phyloP scores from a whole-genome alignment of 2,888 invertebrate genomes.

The Liodrosophila aerea region DNA sequence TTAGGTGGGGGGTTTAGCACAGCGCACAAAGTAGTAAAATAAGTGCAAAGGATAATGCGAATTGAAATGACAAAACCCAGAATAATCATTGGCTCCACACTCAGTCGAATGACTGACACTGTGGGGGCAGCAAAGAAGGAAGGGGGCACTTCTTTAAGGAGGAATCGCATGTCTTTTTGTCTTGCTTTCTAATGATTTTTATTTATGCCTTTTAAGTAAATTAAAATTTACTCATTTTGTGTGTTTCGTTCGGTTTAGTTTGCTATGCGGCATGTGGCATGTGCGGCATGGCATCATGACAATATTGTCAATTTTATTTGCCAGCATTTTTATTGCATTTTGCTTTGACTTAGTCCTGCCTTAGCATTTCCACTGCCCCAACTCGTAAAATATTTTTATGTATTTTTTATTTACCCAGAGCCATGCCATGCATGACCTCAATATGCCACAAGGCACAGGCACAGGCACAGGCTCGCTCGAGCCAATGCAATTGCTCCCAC shows the following conservation, averaged over 20 bases:
- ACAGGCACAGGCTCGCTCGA: constrained; percentile 2
- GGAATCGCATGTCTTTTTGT: constrained; percentile 8
- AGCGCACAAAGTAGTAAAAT: constrained; percentile 72
- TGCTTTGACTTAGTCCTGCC: constrained; percentile 39
- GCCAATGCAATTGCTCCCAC: constrained; percentile 64
- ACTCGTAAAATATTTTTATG: constrained; percentile 76
- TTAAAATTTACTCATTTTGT: constrained; percentile 69
- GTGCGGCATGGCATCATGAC: no score
- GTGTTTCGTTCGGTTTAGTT: constrained; percentile 2
- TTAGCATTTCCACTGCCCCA: constrained; percentile 32
- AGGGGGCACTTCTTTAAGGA: background rate
- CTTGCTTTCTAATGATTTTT: constrained; percentile 40
- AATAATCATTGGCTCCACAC: constrained; percentile 78
- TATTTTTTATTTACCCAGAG: constrained; percentile 71
- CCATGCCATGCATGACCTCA: constrained; percentile 70
- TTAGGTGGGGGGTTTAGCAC: constrained; percentile 25
- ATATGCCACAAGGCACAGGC: constrained; percentile 53
- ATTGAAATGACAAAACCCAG: constrained; percentile 80
- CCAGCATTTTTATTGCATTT: constrained; percentile 72
- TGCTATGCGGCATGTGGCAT: no score
- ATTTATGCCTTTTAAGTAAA: constrained; percentile 76
- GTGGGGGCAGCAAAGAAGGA: background rate
- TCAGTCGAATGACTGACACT: constrained; percentile 18
- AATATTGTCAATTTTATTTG: constrained; percentile 77
- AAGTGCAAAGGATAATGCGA: constrained; percentile 80